A percentile compares a stretch with the other conserved stretches of the same genome.
Evolutionary conservation across 2,888 invertebrate genomes (phyloP).

Genomic region (Embidobia sp.): DNA sequence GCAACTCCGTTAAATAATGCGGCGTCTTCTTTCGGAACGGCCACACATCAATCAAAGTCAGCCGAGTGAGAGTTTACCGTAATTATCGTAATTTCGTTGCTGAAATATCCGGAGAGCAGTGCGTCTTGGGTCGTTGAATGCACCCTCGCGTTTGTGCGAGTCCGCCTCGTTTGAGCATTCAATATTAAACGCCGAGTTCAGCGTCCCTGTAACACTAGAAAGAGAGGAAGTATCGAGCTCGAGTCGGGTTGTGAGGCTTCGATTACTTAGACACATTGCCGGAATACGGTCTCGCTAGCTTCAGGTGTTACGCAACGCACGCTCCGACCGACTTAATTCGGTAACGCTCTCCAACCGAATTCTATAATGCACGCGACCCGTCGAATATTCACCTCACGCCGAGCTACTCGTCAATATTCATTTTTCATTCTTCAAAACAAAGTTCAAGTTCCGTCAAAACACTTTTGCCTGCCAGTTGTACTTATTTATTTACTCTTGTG

Average conservation of each 20-base stretch:
- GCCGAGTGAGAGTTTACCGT: constrained; percentile 30
- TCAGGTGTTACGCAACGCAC: constrained; percentile 49
- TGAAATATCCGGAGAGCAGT: constrained; percentile 32
- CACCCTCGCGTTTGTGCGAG: constrained; percentile 3
- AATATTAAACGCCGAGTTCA: constrained; percentile 37
- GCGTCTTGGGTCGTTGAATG: constrained; percentile 4
- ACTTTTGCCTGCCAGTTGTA: too few species aligned
- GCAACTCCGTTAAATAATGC: constrained; percentile 48
- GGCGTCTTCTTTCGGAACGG: constrained; percentile 33
- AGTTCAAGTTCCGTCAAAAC: too few species aligned
- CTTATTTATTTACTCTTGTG: too few species aligned
- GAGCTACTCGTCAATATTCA: too few species aligned
- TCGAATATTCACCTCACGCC: background rate
- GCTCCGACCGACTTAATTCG: constrained; percentile 21
- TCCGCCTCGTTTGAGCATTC: constrained; percentile 21
- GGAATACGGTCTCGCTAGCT: constrained; percentile 31
- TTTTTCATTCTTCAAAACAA: too few species aligned
- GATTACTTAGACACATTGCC: constrained; percentile 40
- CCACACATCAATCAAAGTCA: constrained; percentile 45
- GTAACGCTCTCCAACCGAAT: background rate
- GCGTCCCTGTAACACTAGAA: constrained; percentile 40
- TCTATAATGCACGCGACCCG: constrained; percentile 1
- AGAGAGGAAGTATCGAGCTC: constrained; percentile 35
- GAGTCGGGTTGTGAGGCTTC: constrained; percentile 39
- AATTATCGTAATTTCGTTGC: constrained; percentile 41